A percentile compares a stretch with the other conserved stretches of the same genome.
phyloP scores from a whole-genome alignment of 1,140 invertebrate genomes.

The Drosophila auraria region DNA sequence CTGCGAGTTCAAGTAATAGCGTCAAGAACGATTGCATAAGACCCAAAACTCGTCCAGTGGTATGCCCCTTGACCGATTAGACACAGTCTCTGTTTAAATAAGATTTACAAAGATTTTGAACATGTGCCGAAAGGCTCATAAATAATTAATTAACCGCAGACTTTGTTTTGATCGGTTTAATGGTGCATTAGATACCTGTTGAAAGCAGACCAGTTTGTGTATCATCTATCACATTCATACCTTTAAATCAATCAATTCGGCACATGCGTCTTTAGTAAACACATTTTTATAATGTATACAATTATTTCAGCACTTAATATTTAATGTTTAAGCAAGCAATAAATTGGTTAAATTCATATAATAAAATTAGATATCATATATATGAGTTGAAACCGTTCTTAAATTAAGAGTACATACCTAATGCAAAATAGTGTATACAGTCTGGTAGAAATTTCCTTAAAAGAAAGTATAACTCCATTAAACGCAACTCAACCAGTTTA shows the following conservation, averaged over 20 bases:
- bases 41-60: background rate
- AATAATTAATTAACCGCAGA: slow-evolving; percentile 4
- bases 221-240: background rate
- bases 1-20: slow-evolving; percentile 8
- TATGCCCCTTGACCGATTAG: slow-evolving; percentile 9
- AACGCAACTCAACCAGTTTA: slow-evolving; percentile 25
- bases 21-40: slow-evolving; percentile 25
- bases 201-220: background rate
- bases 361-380: no score
- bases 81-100: background rate
- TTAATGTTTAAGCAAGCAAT: background rate
- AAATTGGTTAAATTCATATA: background rate
- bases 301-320: background rate
- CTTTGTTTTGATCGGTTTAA: background rate
- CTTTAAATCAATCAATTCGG: background rate
- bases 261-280: background rate
- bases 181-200: background rate
- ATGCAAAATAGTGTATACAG: background rate
- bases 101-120: background rate
- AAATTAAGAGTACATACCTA: no score
- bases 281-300: background rate
- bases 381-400: no score
- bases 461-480: background rate
- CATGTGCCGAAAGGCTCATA: background rate
- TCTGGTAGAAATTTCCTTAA: slow-evolving; percentile 17